Evolutionary conservation across 2,113 vertebrate species (phyloP).

Genomic region (Alligator mississippiensis): DNA sequence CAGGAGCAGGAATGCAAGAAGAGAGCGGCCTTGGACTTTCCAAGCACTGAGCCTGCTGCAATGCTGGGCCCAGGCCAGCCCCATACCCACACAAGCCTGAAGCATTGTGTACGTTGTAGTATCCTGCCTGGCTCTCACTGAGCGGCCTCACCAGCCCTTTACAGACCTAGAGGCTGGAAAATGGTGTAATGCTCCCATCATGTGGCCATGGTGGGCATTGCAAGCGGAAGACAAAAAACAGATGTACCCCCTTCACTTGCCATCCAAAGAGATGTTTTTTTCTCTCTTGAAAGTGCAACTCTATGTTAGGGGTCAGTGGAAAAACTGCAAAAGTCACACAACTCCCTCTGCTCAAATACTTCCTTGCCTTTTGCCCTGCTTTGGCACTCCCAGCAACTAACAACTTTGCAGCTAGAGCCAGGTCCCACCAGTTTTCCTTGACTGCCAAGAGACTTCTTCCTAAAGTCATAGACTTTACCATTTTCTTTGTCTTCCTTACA

Average conservation of each 20-base stretch:
- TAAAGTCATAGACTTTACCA: background rate
- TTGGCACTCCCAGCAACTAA: background rate
- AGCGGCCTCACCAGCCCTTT: background rate
- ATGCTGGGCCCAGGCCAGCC: background rate
- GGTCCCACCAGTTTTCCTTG: background rate
- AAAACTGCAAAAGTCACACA: background rate
- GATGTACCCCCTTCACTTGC: background rate
- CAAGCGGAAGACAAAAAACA: background rate
- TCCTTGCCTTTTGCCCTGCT: background rate
- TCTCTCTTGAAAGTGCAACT: background rate
- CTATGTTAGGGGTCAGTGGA: background rate
- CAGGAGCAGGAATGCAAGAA: background rate
- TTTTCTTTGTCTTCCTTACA: background rate
- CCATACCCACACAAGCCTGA: background rate
- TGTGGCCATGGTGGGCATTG: background rate
- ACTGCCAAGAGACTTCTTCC: background rate
- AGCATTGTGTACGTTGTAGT: too few species aligned
- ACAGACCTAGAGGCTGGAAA: background rate
- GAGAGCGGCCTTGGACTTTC: background rate
- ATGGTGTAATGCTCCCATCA: conserved; percentile 53
- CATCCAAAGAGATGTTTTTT: background rate
- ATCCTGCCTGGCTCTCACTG: too few species aligned
- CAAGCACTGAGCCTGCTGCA: background rate
- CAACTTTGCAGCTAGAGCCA: background rate
- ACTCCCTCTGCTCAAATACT: background rate